Evolutionary conservation across 2,888 invertebrate genomes (phyloP), one percentile per base, ranked within the genome.

Genomic region (Craniophora ligustri): DNA sequence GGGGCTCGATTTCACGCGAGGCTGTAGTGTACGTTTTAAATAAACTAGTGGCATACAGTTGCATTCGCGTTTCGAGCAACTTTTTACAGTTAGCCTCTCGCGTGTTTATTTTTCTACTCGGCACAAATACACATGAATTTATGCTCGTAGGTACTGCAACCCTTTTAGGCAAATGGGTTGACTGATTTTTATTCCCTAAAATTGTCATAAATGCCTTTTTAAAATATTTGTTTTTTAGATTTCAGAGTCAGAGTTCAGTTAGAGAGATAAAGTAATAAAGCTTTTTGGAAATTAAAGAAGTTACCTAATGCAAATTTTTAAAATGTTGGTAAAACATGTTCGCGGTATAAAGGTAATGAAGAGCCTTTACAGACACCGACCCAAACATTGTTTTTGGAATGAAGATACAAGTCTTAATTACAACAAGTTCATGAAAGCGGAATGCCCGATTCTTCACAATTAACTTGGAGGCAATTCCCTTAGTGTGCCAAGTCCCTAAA

Each of bases 401-500:
- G 7, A 5, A 21, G 21, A 3, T 31, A 6, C 7, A 31, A 8
- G 16, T 6, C 5, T 32, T 1, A 34, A 16, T 16, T 10, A 16
- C 13, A 13, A 6, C 13, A 30, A 10, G 13, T 8, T 13, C 13
- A 32, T 15, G 4, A 41, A 32, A 66, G 5, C 16, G 8, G n/a
- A 44, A 28, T 15, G 5, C 18, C n/a, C 16, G 3, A 38, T 6
- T 3, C n/a, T 21, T 45, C 18, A 45, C 36, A 67, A 67, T 46
- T 31, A 59, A 54, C 15, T 18, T 14, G 40, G 32, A 45, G 40
- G 30, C 14, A 15, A 13, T 16, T 18, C 44, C 56, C 68, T 61
- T 48, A 41, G 74, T 74, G 59, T 72, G 31, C 31, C 34, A 42
- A 31, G 26, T 4, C 11, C 61, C 51, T 70, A 70, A 81, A 81